A percentile compares a stretch with the other conserved stretches of the same genome.
Conservation (phyloP, 2,113 vertebrate species). For the Orientallactaga bullata region DNA sequence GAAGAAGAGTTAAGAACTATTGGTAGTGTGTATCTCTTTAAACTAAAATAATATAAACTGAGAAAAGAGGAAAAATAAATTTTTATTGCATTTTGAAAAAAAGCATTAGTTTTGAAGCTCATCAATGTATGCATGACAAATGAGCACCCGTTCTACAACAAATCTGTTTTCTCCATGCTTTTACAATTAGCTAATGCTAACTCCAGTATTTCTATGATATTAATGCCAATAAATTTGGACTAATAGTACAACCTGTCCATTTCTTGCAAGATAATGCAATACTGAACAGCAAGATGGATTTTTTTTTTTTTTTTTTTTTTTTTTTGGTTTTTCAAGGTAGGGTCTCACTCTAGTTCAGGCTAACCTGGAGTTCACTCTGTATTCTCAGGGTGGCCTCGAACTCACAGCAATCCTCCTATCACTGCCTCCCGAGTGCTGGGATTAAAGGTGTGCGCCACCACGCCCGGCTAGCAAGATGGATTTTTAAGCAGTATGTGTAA, state of each 20-base stretch:
- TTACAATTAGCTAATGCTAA: slow-evolving; percentile 9
- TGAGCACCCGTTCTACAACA: neutral
- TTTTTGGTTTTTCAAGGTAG: too few species aligned
- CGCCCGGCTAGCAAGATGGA: neutral
- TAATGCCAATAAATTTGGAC: neutral
- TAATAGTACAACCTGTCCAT: neutral
- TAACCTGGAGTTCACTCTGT: too few species aligned
- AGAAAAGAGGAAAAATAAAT: neutral
- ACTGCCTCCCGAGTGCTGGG: too few species aligned
- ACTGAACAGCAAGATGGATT: neutral
- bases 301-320: too few species aligned
- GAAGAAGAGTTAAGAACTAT: neutral
- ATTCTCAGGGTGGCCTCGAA: too few species aligned
- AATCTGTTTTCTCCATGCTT: neutral
- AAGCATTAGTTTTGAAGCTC: neutral
- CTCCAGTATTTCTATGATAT: slow-evolving; percentile 7
- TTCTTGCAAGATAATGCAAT: neutral
- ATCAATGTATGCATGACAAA: neutral
- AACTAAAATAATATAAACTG: neutral
- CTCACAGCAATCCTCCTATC: too few species aligned
- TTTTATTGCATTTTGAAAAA: neutral
- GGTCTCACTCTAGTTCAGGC: too few species aligned
- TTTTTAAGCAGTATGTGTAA: neutral
- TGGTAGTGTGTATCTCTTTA: neutral
- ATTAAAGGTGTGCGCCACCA: too few species aligned